phyloP scores from a whole-genome alignment of 1,140 invertebrate species.

The Drosophila kanapiae region DNA sequence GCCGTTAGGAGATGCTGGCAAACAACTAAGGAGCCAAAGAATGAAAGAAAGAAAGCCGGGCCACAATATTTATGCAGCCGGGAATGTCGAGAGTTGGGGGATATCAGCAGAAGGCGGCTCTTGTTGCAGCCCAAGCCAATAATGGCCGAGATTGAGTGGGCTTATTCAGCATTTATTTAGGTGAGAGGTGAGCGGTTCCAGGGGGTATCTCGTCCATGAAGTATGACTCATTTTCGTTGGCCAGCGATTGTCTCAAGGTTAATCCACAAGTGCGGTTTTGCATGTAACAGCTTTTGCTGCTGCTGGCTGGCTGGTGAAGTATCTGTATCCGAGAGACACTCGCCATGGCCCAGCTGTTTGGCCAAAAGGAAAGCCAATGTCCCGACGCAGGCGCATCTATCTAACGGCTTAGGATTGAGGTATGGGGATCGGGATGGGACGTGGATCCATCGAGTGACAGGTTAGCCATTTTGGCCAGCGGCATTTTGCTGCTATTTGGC shows the following conservation, averaged over 20 bases:
- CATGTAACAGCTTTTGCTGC: conserved; percentile 59
- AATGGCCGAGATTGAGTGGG: conserved; percentile 44
- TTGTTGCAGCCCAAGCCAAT: conserved; percentile 38
- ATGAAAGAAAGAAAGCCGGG: conserved; percentile 28
- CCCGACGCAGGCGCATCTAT: conserved; percentile 53
- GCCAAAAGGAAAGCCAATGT: conserved; percentile 62
- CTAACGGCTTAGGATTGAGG: conserved; percentile 2
- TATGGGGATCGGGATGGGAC: neutral
- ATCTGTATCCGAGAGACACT: conserved; percentile 29
- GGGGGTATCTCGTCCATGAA: neutral
- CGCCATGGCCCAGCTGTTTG: conserved; percentile 3
- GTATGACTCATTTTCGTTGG: conserved; percentile 43
- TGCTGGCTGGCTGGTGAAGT: conserved; percentile 27
- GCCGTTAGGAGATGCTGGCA: conserved; percentile 32
- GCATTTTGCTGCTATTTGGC: conserved; percentile 69
- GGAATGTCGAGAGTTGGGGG: conserved; percentile 22
- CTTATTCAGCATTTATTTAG: conserved; percentile 37
- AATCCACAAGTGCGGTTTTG: conserved; percentile 60
- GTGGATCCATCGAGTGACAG: conserved; percentile 17
- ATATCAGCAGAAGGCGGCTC: conserved; percentile 53
- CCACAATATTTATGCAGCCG: conserved; percentile 40
- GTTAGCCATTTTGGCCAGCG: conserved; percentile 41
- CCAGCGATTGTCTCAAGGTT: conserved; percentile 41
- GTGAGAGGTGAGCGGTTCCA: neutral
- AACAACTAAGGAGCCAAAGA: conserved; percentile 8